Percentiles rank a stretch among this genome's conserved stretches.
Evolutionary conservation across 2,113 vertebrate genomes (phyloP).

Genomic region (Irena cyanogastra): DNA sequence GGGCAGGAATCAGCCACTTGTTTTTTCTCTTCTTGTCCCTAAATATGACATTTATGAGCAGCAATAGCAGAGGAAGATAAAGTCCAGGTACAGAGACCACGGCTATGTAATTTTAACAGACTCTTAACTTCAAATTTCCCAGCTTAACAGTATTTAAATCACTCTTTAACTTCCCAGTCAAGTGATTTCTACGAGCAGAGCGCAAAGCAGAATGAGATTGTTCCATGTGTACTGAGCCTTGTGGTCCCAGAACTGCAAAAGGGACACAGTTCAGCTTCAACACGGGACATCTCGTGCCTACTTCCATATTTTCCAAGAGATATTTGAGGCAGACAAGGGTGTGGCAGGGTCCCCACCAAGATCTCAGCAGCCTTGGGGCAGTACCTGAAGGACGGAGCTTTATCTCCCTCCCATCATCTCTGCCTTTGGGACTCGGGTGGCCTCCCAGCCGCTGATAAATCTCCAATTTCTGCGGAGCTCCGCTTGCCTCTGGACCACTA

Average conservation of each 20-base stretch:
- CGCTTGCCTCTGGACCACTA: not conserved
- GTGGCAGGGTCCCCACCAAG: not conserved
- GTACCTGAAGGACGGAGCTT: not conserved
- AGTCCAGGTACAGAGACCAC: not conserved
- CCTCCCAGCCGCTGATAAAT: not conserved
- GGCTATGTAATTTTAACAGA: not conserved
- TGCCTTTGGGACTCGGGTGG: fast-evolving
- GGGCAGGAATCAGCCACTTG: not conserved
- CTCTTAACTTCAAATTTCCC: not conserved
- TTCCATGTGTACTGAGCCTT: not conserved
- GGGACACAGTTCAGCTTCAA: not conserved
- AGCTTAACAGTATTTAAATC: not conserved
- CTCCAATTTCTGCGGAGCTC: not conserved
- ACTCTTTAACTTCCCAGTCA: not conserved
- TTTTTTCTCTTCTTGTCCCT: not conserved
- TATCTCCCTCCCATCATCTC: not conserved
- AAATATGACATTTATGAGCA: not conserved
- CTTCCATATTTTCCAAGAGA: not conserved
- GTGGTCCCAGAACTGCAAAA: not conserved
- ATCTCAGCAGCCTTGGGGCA: not conserved
- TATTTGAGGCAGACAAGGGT: fast-evolving
- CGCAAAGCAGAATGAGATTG: not conserved
- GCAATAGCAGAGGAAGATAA: not conserved
- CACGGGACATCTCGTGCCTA: fast-evolving
- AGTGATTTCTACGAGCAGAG: not conserved